Evolutionary conservation across 2,797 vertebrate species (phyloP).

Genomic region (Sorex maritimensis): DNA sequence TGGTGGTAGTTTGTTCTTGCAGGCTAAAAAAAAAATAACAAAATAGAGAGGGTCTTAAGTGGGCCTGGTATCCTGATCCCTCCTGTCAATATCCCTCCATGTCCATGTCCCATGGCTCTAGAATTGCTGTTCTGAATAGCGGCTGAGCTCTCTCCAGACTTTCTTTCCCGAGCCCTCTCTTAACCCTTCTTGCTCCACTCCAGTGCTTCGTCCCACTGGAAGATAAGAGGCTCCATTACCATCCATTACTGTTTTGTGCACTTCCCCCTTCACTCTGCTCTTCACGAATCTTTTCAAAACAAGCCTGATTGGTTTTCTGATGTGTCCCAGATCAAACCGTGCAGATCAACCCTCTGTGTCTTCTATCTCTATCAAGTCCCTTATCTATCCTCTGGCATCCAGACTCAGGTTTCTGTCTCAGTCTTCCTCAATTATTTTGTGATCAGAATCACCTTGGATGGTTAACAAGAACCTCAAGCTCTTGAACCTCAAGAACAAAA

Average conservation of each 20-base stretch:
- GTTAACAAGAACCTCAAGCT: too few relatives aligned
- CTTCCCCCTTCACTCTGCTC: background rate
- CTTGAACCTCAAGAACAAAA: too few relatives aligned
- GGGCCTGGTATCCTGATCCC: too few relatives aligned
- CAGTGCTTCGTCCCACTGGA: background rate
- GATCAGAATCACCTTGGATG: background rate
- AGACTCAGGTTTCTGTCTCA: background rate
- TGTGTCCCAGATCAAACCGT: background rate
- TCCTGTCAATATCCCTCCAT: background rate
- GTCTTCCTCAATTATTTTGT: conserved; percentile 7
- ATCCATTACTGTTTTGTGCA: background rate
- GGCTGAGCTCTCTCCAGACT: too few relatives aligned
- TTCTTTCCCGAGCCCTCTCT: background rate
- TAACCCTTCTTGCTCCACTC: background rate
- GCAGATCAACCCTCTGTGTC: too few relatives aligned
- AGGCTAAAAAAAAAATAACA: background rate
- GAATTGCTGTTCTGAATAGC: too few relatives aligned
- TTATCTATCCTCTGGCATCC: background rate
- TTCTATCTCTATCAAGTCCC: background rate
- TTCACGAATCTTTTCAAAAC: background rate
- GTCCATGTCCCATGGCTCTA: background rate
- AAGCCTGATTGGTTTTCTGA: background rate
- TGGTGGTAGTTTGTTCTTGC: background rate
- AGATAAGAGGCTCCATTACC: background rate
- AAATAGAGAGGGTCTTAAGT: background rate